A percentile compares a stretch with the other conserved stretches of the same genome.
These are phyloP conservation scores for Galago senegalensis DNA, from an alignment of 2,797 vertebrate genomes.

Conservation along the genomic window DNA sequence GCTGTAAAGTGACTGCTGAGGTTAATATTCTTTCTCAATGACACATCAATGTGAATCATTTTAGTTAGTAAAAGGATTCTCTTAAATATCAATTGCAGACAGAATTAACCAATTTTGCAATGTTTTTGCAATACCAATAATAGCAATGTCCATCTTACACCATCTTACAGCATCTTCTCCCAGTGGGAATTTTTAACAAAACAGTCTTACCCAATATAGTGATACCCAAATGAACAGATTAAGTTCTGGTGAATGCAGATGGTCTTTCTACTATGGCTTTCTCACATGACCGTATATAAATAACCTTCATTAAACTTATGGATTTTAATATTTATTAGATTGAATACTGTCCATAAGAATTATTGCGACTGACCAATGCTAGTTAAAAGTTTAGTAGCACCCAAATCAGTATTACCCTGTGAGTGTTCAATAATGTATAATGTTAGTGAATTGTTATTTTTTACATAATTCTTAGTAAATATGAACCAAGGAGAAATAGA, in stretches of 20 bases:
- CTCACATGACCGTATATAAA: conserved; percentile 23
- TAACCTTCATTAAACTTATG: conserved; percentile 41
- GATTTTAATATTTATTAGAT: conserved; percentile 46
- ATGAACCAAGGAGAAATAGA: conserved; percentile 12
- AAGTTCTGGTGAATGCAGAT: conserved; percentile 34
- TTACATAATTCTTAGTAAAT: conserved; percentile 66
- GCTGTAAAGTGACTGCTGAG: not conserved
- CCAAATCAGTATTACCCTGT: conserved; percentile 68
- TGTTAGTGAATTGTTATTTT: conserved; percentile 31
- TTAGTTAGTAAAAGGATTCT: conserved; percentile 52
- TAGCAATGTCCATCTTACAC: not conserved
- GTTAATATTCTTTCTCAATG: conserved; percentile 54
- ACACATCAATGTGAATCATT: not conserved
- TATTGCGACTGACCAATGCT: conserved; percentile 21
- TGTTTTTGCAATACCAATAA: conserved; percentile 36
- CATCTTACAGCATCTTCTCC: not conserved
- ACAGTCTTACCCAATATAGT: conserved; percentile 49
- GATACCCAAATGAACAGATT: conserved; percentile 52
- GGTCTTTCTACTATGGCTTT: conserved; percentile 5
- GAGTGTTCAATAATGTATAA: conserved; percentile 11
- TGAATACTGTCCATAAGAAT: conserved; percentile 43
- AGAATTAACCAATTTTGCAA: conserved; percentile 52
- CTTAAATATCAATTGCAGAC: conserved; percentile 8
- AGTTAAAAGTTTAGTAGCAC: conserved; percentile 67
- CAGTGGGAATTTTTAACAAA: conserved; percentile 49